Conservation (phyloP, 1,140 invertebrate species). For the Dermatophagoides farinae region DNA sequence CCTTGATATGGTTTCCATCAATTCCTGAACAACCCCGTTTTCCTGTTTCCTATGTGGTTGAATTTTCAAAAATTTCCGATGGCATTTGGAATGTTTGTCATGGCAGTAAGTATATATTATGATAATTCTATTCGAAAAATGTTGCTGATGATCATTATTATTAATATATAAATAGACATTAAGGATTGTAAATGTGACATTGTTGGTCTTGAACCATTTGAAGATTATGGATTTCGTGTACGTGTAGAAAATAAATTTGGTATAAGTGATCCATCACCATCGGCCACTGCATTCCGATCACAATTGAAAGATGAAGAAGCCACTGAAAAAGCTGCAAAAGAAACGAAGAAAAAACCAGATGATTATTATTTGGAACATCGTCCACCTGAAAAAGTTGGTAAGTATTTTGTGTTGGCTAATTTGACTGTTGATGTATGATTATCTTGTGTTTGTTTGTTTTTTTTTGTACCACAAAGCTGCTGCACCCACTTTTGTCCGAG, state of each 20-base stretch:
- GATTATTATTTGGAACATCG: constrained; percentile 72
- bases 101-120: constrained; percentile 30
- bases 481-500: constrained; percentile 45
- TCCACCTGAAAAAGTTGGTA: constrained; percentile 47
- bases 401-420: constrained; percentile 7
- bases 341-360: constrained; percentile 33
- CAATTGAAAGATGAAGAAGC: constrained; percentile 45
- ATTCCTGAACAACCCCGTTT: constrained; percentile 51
- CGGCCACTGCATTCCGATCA: constrained; percentile 51
- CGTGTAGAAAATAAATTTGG: constrained; percentile 89
- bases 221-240: constrained; percentile 74
- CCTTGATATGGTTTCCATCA: constrained; percentile 74
- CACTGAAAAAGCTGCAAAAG: constrained; percentile 26
- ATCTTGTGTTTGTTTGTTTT: not conserved
- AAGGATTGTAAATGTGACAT: constrained; percentile 65
- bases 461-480: too few species aligned
- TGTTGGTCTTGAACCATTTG: constrained; percentile 53
- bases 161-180: constrained; percentile 31
- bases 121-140: not conserved
- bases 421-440: not conserved
- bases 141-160: not conserved
- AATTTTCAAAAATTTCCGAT: constrained; percentile 71
- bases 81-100: constrained; percentile 66
- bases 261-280: constrained; percentile 83
- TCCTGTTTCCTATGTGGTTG: constrained; percentile 77